These are phyloP conservation scores for Troilus luridus DNA, from an alignment of 2,888 invertebrate genomes.

Conservation along the genomic window DNA sequence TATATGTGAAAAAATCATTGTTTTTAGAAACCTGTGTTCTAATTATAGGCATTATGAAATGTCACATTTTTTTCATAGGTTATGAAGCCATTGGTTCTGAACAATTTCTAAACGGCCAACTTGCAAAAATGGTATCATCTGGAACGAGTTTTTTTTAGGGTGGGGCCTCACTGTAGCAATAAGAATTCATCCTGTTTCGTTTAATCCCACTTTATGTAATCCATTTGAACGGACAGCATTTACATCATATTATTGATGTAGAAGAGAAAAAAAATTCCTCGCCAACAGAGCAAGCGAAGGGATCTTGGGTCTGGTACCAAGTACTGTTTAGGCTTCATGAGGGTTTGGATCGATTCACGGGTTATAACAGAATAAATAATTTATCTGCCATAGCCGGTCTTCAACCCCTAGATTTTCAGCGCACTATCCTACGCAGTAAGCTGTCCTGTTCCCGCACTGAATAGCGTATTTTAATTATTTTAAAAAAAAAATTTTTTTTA, in stretches of 20 bases:
- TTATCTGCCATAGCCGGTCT: no score
- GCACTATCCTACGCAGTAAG: no score
- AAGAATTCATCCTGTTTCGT: conserved; percentile 39
- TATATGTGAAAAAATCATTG: neutral
- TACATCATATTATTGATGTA: conserved; percentile 26
- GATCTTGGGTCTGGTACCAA: no score
- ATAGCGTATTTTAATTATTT: no score
- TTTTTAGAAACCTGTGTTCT: neutral
- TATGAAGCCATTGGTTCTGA: conserved; percentile 32
- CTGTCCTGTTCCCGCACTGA: no score
- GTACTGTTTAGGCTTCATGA: no score
- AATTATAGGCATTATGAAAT: neutral
- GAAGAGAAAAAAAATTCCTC: neutral
- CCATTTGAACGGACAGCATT: conserved; percentile 36
- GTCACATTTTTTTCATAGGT: neutral
- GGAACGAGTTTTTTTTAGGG: conserved; percentile 37
- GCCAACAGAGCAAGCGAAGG: no score
- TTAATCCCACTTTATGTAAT: conserved; percentile 35
- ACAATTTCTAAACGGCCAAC: conserved; percentile 43
- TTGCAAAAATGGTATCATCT: conserved; percentile 45
- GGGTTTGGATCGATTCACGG: no score
- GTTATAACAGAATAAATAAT: no score
- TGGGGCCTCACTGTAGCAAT: conserved; percentile 42
- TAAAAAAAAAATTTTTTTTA: no score
- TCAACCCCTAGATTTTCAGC: no score